Conservation (phyloP, 1,140 invertebrate species). For the Drosophila tristis region DNA sequence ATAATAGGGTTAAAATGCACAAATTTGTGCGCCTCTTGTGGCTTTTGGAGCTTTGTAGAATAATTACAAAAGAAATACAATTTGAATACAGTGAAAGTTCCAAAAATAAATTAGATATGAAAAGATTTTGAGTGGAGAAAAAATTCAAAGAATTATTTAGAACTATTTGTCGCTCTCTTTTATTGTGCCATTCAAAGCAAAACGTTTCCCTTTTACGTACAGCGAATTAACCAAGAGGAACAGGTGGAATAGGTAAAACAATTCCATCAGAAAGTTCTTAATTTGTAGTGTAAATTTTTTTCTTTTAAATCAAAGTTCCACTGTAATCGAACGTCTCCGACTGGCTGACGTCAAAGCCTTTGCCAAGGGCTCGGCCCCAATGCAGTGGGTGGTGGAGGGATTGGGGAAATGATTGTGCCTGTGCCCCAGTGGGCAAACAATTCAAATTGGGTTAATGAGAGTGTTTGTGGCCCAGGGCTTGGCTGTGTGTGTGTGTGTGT, state of each 20-base stretch:
- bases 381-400: constrained; percentile 6
- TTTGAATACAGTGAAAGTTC: too few relatives aligned
- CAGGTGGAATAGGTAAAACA: neutral
- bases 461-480: constrained; percentile 34
- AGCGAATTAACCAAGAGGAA: neutral
- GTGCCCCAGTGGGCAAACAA: constrained; percentile 21
- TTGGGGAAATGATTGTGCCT: neutral
- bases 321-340: neutral
- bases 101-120: too few relatives aligned
- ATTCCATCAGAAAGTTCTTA: neutral
- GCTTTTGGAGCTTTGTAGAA: too few relatives aligned
- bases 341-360: constrained; percentile 20
- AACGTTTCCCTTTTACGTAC: too few relatives aligned
- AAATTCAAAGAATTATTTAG: too few relatives aligned
- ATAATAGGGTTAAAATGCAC: too few relatives aligned
- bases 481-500: constrained; percentile 20
- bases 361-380: constrained; percentile 25
- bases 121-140: too few relatives aligned
- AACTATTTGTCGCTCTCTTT: too few relatives aligned
- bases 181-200: too few relatives aligned
- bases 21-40: too few relatives aligned
- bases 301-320: neutral
- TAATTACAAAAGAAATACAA: too few relatives aligned
- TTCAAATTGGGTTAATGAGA: constrained; percentile 68
- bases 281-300: neutral